A percentile compares a stretch with the other conserved stretches of the same genome.
phyloP scores from a whole-genome alignment of 2,113 vertebrate species.

The Limanda limanda region DNA sequence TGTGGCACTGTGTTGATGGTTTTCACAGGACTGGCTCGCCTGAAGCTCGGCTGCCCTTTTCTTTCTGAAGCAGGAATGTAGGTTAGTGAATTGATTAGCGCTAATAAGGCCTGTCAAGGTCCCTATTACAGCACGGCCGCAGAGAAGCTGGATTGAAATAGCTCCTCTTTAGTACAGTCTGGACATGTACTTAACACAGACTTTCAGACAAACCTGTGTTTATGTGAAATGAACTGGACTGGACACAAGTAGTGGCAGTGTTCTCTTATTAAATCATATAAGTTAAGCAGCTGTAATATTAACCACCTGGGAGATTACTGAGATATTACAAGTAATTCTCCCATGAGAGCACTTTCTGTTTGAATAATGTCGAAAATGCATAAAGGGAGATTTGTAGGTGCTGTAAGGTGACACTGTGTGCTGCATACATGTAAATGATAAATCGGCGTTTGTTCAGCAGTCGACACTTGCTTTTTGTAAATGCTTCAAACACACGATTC shows the following conservation, averaged over 20 bases:
- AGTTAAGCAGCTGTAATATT: slow-evolving; percentile 59
- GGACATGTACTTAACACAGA: slow-evolving; percentile 56
- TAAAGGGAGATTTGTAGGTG: slow-evolving; percentile 9
- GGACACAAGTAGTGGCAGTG: slow-evolving; percentile 38
- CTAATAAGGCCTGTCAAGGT: slow-evolving; percentile 63
- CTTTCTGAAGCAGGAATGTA: slow-evolving; percentile 60
- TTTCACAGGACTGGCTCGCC: slow-evolving; percentile 64
- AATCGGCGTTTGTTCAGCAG: too few species aligned
- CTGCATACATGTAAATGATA: too few species aligned
- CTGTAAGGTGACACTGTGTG: neutral
- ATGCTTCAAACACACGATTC: too few species aligned
- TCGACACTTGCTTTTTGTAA: too few species aligned
- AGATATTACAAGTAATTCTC: slow-evolving; percentile 16
- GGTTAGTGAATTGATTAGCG: slow-evolving; percentile 69
- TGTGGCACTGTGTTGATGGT: slow-evolving; percentile 71
- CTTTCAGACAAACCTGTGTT: slow-evolving; percentile 63
- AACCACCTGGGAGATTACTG: slow-evolving; percentile 49
- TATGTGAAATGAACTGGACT: slow-evolving; percentile 51
- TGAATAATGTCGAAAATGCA: slow-evolving; percentile 16
- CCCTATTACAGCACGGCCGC: slow-evolving; percentile 53
- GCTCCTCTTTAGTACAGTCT: slow-evolving; percentile 48
- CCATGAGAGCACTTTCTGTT: slow-evolving; percentile 7
- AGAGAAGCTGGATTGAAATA: slow-evolving; percentile 49
- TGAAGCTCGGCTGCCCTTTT: slow-evolving; percentile 55
- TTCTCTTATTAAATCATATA: slow-evolving; percentile 61